Base-by-base conservation (phyloP, 2,113 vertebrate species). In the Romanogobio albipinnatus region DNA sequence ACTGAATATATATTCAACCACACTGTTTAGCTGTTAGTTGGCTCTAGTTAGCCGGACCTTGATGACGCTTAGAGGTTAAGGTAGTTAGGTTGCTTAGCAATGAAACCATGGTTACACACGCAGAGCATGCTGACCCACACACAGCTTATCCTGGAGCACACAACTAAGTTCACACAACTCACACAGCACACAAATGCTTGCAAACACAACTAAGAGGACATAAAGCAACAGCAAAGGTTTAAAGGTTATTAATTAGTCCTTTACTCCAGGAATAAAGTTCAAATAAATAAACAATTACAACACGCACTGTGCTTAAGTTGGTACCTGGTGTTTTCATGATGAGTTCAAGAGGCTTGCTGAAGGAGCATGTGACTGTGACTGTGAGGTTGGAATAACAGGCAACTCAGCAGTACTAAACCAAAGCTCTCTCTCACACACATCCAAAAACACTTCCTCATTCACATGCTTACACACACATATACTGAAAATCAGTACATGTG, bases 361-460 rank as follows among this genome's bases (percentile, higher is more conserved):
- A 66, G n/a, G 73, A 80, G 81, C 87, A 88, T 88, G 87, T 88
- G 87, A 88, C 87, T 56, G n/a, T 66, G 49, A 77, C 49, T 13
- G 61, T 79, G 81, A 88, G 79, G 84, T 61, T 82, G 83, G 71
- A 88, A 86, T 88, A 88, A 84, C 68, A 84, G 87, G 75, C 81
- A 76, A 86, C 84, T 88, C 87, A 88, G 87, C 87, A 88, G 87
- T 76, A 88, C 87, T 86, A 68, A 86, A 80, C 47, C 81, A 79
- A 84, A 76, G 15, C 66, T 76, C 66, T 76, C 43, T 24, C 61
- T 58, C 74, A 58, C 79, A 81, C 70, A 84, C 47, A 70, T 71
- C 75, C 76, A 79, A 19, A 81, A 51, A 59, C 77, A 80, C 81
- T 75, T 77, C 82, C 76, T 83, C 81, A 88, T 84, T 85, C 78